Conservation (phyloP, 2,888 invertebrate genomes). For the Deilephila porcellus region DNA sequence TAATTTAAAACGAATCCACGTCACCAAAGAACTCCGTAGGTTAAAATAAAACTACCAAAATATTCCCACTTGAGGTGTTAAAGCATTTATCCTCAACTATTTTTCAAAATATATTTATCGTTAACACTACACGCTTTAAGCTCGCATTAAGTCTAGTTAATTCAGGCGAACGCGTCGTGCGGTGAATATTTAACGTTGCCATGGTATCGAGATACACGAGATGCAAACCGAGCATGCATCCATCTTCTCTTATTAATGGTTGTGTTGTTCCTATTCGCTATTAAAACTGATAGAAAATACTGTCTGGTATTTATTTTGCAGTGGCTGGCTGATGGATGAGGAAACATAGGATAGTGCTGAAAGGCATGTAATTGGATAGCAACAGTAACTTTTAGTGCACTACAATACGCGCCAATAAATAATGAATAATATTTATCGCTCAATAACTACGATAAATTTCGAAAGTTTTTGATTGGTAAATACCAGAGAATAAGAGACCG, state of each 20-base stretch:
- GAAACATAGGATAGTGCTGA: too few relatives aligned
- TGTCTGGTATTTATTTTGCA: neutral
- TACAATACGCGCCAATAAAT: too few relatives aligned
- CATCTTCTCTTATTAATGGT: neutral
- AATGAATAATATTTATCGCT: too few relatives aligned
- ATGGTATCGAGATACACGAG: constrained; percentile 38
- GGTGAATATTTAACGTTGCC: constrained; percentile 35
- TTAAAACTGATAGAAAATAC: neutral
- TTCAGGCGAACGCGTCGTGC: constrained; percentile 1
- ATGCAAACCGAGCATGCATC: neutral
- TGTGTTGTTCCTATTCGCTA: constrained; percentile 28
- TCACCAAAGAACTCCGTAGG: neutral
- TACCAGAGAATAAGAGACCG: too few relatives aligned
- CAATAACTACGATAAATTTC: too few relatives aligned
- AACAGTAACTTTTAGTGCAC: too few relatives aligned
- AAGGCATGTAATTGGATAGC: too few relatives aligned
- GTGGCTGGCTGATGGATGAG: too few relatives aligned
- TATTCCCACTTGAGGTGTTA: neutral
- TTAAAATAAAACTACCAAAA: neutral
- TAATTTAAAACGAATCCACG: too few relatives aligned
- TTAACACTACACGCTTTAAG: neutral
- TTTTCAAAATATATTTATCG: constrained; percentile 6
- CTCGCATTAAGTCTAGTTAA: constrained; percentile 8
- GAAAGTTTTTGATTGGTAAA: too few relatives aligned
- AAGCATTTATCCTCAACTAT: constrained; percentile 1